Conservation (phyloP, 1,140 invertebrate species). For the Drosophila ambigua region DNA sequence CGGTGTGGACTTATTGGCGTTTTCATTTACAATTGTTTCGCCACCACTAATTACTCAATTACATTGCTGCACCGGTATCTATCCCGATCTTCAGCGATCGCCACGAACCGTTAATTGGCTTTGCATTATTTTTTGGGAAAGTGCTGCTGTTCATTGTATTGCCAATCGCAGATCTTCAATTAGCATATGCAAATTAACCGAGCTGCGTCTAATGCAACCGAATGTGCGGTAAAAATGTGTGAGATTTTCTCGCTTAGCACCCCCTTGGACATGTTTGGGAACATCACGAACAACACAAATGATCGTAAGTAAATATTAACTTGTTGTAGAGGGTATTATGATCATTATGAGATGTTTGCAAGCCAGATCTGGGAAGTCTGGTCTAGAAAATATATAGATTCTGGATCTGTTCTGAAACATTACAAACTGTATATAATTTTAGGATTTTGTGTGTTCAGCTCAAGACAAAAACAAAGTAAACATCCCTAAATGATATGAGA, state of each 20-base stretch:
- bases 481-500: too few species aligned
- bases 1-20: constrained; percentile 13
- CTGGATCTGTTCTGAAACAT: too few species aligned
- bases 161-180: background rate
- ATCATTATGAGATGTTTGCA: too few species aligned
- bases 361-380: too few species aligned
- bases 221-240: background rate
- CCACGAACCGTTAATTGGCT: constrained; percentile 22
- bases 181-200: constrained; percentile 31
- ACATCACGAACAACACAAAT: background rate
- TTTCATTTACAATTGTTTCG: constrained; percentile 57
- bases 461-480: too few species aligned
- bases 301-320: background rate
- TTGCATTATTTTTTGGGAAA: constrained; percentile 18
- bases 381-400: too few species aligned
- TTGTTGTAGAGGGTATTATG: too few species aligned
- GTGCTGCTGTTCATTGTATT: constrained; percentile 18
- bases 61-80: constrained; percentile 18
- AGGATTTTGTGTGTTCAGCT: too few species aligned
- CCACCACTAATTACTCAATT: constrained; percentile 45
- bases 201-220: background rate
- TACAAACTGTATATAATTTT: too few species aligned
- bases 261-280: constrained; percentile 10
- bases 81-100: constrained; percentile 18
- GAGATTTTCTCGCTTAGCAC: constrained; percentile 12